phyloP scores from a whole-genome alignment of 2,888 invertebrate species.

The Spisula solida region DNA sequence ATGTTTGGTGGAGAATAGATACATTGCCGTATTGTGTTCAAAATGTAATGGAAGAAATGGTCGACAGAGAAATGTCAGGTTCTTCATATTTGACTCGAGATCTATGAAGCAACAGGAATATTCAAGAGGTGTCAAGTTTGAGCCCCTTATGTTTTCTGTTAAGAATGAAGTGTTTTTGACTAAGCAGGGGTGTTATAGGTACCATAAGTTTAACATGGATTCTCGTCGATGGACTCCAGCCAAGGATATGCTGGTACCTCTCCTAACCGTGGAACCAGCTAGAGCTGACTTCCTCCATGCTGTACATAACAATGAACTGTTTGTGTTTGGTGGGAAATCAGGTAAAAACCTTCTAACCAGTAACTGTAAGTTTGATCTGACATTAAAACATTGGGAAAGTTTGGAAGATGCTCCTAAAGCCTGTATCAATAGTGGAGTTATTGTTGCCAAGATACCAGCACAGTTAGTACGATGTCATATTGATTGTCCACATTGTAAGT shows the following conservation, averaged over 20 bases:
- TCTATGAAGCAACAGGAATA: conserved; percentile 60
- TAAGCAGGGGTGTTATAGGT: conserved; percentile 72
- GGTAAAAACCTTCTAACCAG: conserved; percentile 65
- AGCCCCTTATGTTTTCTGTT: conserved; percentile 71
- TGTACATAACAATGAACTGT: conserved; percentile 71
- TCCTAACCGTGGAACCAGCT: conserved; percentile 64
- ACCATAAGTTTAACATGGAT: conserved; percentile 68
- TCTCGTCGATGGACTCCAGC: conserved; percentile 66
- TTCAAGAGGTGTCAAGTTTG: conserved; percentile 69
- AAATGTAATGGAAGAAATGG: conserved; percentile 66
- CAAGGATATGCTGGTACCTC: conserved; percentile 67
- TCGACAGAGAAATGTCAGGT: conserved; percentile 62
- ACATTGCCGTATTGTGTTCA: conserved; percentile 75
- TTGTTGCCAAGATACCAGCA: conserved; percentile 72
- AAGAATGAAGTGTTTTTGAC: conserved; percentile 73
- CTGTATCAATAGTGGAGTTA: conserved; percentile 72
- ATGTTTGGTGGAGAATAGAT: conserved; percentile 67
- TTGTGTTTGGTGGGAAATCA: conserved; percentile 77
- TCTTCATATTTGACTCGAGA: conserved; percentile 70
- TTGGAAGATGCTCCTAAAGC: conserved; percentile 75
- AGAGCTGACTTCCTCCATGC: conserved; percentile 73
- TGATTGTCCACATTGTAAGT: conserved; percentile 80
- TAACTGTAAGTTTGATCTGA: conserved; percentile 70
- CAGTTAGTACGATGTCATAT: conserved; percentile 77
- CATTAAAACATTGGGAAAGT: conserved; percentile 68